Evolutionary conservation across 2,888 invertebrate species (phyloP), one percentile per base, ranked within the genome.

Genomic region (Slavum lentiscoides): DNA sequence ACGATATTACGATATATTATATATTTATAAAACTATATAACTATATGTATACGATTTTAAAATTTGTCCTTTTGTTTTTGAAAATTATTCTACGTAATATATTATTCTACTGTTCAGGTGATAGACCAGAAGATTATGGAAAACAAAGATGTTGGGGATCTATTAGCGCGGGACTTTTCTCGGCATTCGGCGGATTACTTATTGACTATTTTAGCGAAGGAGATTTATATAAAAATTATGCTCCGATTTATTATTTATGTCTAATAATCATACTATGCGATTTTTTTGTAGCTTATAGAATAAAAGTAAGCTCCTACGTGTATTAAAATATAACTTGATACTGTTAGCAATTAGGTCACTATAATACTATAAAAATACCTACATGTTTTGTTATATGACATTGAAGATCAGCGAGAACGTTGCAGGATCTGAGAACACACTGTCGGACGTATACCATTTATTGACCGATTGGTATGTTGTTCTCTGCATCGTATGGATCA

Each of bases 141-240:
- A 68, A 72, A 37, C 80, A 74, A 43, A 73, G 83, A 49, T 69
- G 80, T 72, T 83, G 82, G 72, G 82, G 82, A n/a, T 77, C 83
- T 8, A 64, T 83, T 23, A 82, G 82, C 62, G 82, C 74, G 75
- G 83, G 83, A n/a, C 15, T 75, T 15, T 70, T 69, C 13, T 67
- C 69, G 6, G 61, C 76, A 58, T 21, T 70, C 11, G 66, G 74
- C 7, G 83, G 83, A 23, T 67, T 62, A 62, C 59, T 75, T 11
- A 67, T 83, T 4, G 83, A 83, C 55, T 69, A 62, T 30, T 82
- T 75, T 55, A 83, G 83, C 23, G 49, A 61, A 11, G 53, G 73
- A 64, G 59, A 73, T 19, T 55, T 59, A 53, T 66, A 82, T 39
- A 83, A 83, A 68, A 83, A 83, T 43, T 83, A 82, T 43, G 23